Evolutionary conservation across 2,113 vertebrate species (phyloP).

Genomic region (Paraplagusia blochii): DNA sequence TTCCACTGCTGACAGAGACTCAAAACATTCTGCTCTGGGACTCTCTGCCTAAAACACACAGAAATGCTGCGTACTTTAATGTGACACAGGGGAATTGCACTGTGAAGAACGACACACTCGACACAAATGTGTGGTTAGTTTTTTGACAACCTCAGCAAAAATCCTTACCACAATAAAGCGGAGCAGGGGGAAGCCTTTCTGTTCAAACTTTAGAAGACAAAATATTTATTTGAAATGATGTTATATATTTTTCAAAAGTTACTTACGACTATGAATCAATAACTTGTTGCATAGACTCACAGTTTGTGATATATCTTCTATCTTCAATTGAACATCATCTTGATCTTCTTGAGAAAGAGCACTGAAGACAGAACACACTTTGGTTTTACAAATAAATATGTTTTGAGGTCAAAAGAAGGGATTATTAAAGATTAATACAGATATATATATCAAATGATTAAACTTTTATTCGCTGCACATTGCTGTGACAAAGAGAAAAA

Average conservation of each 20-base stretch:
- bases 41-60: constrained; percentile 77
- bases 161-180: constrained; percentile 74
- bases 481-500: no score
- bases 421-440: no score
- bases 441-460: no score
- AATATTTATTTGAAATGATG: constrained; percentile 14
- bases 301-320: constrained; percentile 89
- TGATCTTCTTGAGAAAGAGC: constrained; percentile 93
- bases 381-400: no score
- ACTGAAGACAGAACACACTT: constrained; percentile 60
- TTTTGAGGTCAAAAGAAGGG: no score
- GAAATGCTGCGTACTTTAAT: neutral
- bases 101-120: neutral
- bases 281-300: constrained; percentile 72
- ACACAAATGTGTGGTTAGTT: no score
- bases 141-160: neutral
- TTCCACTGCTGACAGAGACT: constrained; percentile 93
- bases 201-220: constrained; percentile 36
- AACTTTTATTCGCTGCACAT: no score
- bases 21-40: constrained; percentile 86
- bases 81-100: neutral
- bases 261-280: no score
- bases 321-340: constrained; percentile 88
- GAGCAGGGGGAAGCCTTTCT: constrained; percentile 70
- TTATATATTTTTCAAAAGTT: neutral